Percentiles rank a stretch among this genome's conserved stretches.
phyloP scores from a whole-genome alignment of 2,113 vertebrate genomes.

The Felis chaus region DNA sequence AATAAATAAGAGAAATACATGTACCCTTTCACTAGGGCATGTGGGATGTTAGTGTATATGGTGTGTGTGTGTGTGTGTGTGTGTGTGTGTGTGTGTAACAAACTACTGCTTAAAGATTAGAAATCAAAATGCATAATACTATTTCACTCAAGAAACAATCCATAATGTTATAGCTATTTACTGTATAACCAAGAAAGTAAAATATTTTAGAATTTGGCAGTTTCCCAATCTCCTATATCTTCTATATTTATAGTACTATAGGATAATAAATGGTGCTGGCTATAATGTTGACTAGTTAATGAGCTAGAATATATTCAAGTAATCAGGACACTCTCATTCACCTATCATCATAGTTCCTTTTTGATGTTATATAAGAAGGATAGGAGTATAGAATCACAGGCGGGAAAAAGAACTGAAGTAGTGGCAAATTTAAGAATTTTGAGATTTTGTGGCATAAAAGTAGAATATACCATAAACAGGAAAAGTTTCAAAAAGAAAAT shows the following conservation, averaged over 20 bases:
- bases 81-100: background rate
- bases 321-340: background rate
- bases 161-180: background rate
- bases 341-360: background rate
- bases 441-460: background rate
- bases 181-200: background rate
- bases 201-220: slow-evolving; percentile 2
- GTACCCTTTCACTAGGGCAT: background rate
- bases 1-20: slow-evolving; percentile 22
- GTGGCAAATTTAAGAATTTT: background rate
- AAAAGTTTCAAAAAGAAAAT: slow-evolving; percentile 28
- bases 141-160: background rate
- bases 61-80: background rate
- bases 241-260: background rate
- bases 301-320: background rate
- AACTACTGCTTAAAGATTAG: background rate
- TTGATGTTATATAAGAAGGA: background rate
- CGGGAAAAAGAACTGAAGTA: background rate
- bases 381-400: background rate
- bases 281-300: background rate
- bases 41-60: background rate
- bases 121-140: background rate
- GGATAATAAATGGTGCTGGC: slow-evolving; percentile 22
- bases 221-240: background rate
- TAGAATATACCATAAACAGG: background rate